Evolutionary conservation across 2,113 vertebrate genomes (phyloP).

Genomic region (Boleophthalmus pectinirostris): DNA sequence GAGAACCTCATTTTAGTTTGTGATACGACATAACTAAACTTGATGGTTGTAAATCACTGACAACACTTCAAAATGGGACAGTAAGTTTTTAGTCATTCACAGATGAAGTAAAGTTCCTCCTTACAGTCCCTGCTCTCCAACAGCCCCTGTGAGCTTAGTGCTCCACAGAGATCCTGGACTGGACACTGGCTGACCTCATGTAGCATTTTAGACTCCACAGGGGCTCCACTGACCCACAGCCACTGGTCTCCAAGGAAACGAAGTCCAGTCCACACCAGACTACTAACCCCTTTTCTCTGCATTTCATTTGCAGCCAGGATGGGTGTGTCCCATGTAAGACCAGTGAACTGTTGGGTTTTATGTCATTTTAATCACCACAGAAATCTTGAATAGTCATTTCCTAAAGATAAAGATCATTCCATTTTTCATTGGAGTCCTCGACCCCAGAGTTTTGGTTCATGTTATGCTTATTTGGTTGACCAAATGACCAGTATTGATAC

Average conservation of each 20-base stretch:
- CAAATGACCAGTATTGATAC: no score
- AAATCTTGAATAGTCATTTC: no score
- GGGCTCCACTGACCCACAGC: constrained; percentile 3
- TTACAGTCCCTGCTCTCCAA: background rate
- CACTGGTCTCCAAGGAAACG: constrained; percentile 10
- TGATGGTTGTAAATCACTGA: background rate
- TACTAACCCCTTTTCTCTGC: background rate
- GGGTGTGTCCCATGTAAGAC: no score
- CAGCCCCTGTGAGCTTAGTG: background rate
- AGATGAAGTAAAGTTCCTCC: constrained; percentile 22
- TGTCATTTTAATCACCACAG: no score
- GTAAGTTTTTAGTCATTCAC: background rate
- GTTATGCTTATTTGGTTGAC: no score
- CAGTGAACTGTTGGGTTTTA: no score
- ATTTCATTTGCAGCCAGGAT: background rate
- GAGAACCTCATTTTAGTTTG: no score
- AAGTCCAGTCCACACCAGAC: background rate
- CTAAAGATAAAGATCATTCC: no score
- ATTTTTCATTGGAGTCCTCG: no score
- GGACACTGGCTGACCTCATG: background rate
- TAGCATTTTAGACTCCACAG: background rate
- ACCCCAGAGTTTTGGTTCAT: no score
- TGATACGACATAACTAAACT: background rate
- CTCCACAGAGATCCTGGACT: background rate
- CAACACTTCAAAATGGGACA: no score